Percentiles rank a stretch among this genome's conserved stretches.
phyloP scores from a whole-genome alignment of 2,888 invertebrate species.

The Esperia sulphurella region DNA sequence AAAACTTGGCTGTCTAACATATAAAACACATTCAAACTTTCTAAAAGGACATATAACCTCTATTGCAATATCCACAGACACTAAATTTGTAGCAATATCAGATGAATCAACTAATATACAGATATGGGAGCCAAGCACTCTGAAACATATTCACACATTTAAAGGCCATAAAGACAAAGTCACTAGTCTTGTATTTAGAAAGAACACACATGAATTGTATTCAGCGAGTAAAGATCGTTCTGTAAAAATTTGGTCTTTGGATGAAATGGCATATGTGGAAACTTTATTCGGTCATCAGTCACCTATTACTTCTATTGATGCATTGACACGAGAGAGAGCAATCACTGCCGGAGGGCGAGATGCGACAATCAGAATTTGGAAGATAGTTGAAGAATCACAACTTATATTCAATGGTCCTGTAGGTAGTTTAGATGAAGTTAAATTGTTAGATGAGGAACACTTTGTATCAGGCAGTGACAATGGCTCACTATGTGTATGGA shows the following conservation, averaged over 20 bases:
- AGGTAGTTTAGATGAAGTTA: constrained; percentile 91
- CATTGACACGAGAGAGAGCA: constrained; percentile 90
- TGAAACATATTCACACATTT: constrained; percentile 88
- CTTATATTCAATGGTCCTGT: constrained; percentile 93
- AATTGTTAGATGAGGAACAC: constrained; percentile 94
- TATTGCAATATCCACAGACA: constrained; percentile 87
- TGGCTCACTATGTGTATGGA: constrained; percentile 92
- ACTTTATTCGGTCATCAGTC: constrained; percentile 97
- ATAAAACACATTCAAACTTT: constrained; percentile 57
- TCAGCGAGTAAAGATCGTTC: constrained; percentile 87
- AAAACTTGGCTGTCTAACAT: constrained; percentile 79
- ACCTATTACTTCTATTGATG: constrained; percentile 91
- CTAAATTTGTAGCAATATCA: constrained; percentile 86
- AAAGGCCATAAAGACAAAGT: constrained; percentile 87
- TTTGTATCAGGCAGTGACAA: constrained; percentile 96
- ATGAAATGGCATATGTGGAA: constrained; percentile 98
- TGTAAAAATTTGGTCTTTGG: constrained; percentile 96
- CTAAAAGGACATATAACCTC: constrained; percentile 79
- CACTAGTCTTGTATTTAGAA: constrained; percentile 90
- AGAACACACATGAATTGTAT: constrained; percentile 91
- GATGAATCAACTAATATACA: constrained; percentile 82
- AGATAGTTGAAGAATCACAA: constrained; percentile 97
- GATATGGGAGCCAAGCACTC: constrained; percentile 89
- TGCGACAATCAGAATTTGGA: constrained; percentile 94
- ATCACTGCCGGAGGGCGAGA: constrained; percentile 95